These are phyloP conservation scores for Gallinago stenura DNA, from an alignment of 2,797 vertebrate species.

Conservation along the genomic window DNA sequence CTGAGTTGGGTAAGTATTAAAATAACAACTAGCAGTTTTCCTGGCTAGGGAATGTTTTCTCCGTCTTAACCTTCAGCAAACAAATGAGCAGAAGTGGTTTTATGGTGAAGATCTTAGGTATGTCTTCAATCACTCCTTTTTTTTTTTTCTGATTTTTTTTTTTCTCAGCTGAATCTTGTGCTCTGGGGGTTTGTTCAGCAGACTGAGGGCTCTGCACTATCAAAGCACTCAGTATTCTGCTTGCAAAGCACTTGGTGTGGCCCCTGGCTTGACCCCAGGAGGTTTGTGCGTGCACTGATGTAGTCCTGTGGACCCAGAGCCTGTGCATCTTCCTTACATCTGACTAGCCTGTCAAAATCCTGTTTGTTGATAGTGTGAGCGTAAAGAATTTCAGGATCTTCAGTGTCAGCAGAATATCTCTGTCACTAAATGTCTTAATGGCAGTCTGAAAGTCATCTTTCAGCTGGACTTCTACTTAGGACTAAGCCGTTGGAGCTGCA, in stretches of 20 bases:
- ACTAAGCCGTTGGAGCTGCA: background rate
- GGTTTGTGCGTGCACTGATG: background rate
- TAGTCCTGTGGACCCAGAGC: background rate
- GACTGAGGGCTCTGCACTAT: background rate
- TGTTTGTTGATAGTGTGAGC: fast-evolving
- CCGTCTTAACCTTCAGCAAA: background rate
- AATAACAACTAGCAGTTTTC: background rate
- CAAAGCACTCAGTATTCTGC: background rate
- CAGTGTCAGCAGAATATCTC: background rate
- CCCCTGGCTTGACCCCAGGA: background rate
- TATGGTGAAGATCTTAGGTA: background rate
- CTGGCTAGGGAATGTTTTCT: background rate
- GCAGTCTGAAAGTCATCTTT: background rate
- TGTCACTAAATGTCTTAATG: background rate
- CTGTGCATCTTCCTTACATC: background rate
- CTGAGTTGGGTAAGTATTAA: background rate
- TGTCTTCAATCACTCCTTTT: background rate
- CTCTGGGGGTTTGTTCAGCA: background rate
- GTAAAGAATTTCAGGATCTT: background rate
- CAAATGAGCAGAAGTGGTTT: background rate
- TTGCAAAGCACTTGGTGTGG: background rate
- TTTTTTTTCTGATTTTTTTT: background rate
- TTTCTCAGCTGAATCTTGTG: background rate
- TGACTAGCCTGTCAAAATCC: background rate
- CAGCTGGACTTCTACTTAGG: background rate